Percentiles rank a stretch among this genome's conserved stretches.
Conservation (phyloP, 2,888 invertebrate species). For the Brachycybe producta region DNA sequence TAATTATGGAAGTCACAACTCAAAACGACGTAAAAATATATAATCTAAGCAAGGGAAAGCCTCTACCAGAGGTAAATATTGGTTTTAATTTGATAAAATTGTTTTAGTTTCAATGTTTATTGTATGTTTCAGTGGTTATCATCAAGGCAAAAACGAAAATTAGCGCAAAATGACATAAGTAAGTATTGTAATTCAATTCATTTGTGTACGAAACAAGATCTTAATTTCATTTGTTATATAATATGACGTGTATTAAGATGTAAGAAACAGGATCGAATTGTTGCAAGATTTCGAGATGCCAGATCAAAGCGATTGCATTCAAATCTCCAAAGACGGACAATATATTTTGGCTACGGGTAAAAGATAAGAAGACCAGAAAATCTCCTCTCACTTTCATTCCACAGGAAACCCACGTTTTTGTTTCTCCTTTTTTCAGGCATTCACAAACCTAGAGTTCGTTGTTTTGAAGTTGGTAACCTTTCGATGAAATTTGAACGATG, state of each 20-base stretch:
- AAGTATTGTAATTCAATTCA: no score
- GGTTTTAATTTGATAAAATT: background rate
- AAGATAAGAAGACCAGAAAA: background rate
- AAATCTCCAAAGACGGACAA: conserved; percentile 78
- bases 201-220: no score
- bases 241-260: conserved; percentile 42
- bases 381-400: background rate
- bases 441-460: conserved; percentile 91
- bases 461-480: conserved; percentile 89
- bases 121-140: conserved; percentile 60
- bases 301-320: conserved; percentile 69
- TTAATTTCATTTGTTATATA: background rate
- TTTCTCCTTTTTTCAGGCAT: conserved; percentile 30
- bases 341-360: conserved; percentile 77
- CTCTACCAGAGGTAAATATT: conserved; percentile 81
- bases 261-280: conserved; percentile 80
- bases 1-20: conserved; percentile 76
- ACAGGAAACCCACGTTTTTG: background rate
- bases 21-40: conserved; percentile 95
- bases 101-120: conserved; percentile 15
- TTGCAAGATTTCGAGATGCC: conserved; percentile 99
- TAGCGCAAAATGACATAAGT: conserved; percentile 73
- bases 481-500: conserved; percentile 96
- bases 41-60: conserved; percentile 91
- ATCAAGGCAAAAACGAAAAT: conserved; percentile 62